Conservation (phyloP, 2,797 vertebrate genomes). For the Trachops cirrhosus region DNA sequence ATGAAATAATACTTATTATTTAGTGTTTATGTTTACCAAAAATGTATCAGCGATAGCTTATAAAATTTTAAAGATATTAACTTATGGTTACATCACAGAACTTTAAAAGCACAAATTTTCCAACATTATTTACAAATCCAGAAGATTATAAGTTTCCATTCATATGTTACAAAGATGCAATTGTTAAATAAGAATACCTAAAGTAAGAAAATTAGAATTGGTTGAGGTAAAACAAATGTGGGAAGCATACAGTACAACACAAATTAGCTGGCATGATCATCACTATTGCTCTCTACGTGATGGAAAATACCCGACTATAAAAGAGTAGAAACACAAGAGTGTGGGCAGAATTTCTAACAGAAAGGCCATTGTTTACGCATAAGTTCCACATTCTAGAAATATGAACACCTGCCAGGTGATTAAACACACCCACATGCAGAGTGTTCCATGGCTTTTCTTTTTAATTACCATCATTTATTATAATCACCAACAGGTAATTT, state of each 20-base stretch:
- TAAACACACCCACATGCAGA: conserved; percentile 66
- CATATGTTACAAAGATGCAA: background rate
- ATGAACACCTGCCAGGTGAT: conserved; percentile 66
- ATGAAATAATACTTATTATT: conserved; percentile 15
- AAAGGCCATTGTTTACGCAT: conserved; percentile 61
- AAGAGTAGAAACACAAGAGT: conserved; percentile 22
- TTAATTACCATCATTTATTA: conserved; percentile 72
- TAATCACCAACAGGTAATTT: conserved; percentile 67
- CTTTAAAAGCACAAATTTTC: conserved; percentile 4
- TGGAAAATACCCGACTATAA: background rate
- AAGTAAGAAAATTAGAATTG: background rate
- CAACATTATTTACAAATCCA: conserved; percentile 1
- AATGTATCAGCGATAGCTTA: background rate
- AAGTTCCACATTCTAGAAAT: conserved; percentile 44
- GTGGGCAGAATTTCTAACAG: conserved; percentile 48
- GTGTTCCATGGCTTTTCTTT: conserved; percentile 4
- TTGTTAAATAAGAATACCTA: background rate
- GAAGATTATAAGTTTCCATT: background rate
- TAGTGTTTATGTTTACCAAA: background rate
- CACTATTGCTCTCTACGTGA: background rate
- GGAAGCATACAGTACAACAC: background rate
- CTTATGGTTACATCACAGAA: background rate
- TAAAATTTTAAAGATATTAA: background rate
- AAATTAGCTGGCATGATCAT: background rate
- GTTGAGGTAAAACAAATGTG: background rate